Evolutionary conservation across 2,888 invertebrate genomes (phyloP).

Genomic region (Euphydryas editha): DNA sequence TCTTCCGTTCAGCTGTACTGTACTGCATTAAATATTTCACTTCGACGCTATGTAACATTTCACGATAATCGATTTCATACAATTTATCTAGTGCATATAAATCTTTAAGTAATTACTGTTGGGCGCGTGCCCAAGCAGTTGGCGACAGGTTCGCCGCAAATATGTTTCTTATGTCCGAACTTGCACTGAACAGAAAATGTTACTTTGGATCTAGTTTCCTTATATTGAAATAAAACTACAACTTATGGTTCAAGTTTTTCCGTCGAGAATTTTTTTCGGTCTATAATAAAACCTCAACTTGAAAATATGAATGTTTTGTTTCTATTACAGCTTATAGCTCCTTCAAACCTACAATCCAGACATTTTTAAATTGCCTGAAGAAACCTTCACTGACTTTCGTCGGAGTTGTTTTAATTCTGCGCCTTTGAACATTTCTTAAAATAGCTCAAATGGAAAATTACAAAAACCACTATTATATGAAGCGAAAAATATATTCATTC

Average conservation of each 20-base stretch:
- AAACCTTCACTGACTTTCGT: background rate
- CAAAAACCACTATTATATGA: conserved; percentile 10
- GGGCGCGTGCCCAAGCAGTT: conserved; percentile 29
- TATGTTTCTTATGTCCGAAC: conserved; percentile 38
- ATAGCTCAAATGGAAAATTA: conserved; percentile 10
- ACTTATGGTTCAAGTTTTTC: conserved; percentile 11
- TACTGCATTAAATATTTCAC: background rate
- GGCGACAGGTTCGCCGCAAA: conserved; percentile 34
- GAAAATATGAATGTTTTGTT: conserved; percentile 1
- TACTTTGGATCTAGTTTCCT: conserved; percentile 27
- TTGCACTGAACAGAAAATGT: conserved; percentile 27
- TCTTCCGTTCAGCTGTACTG: too few species aligned
- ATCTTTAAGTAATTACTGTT: conserved; percentile 29
- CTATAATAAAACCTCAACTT: conserved; percentile 1
- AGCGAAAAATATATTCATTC: conserved; percentile 9
- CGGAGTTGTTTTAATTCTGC: conserved; percentile 1
- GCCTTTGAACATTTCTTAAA: conserved; percentile 9
- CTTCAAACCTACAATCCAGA: background rate
- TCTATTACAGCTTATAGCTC: background rate
- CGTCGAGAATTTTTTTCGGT: background rate
- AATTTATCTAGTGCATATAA: conserved; percentile 24
- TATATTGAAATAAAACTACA: conserved; percentile 19
- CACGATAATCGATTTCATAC: conserved; percentile 1
- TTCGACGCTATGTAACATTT: background rate
- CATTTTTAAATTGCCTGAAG: background rate